A percentile compares a stretch with the other conserved stretches of the same genome.
These are phyloP conservation scores for Torymus tubicola DNA, from an alignment of 2,888 invertebrate genomes.

Conservation along the genomic window DNA sequence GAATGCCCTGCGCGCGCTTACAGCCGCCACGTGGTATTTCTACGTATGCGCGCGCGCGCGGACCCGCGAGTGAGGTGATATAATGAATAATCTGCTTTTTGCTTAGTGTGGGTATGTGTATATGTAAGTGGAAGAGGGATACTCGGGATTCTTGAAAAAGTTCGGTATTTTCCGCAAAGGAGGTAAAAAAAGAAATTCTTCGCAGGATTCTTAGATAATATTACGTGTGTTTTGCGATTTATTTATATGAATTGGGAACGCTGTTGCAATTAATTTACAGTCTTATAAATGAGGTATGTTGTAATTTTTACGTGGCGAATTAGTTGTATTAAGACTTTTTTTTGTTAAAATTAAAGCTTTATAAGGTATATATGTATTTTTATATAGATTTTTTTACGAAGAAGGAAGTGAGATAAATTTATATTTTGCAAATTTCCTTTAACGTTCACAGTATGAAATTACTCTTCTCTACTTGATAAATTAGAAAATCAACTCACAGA, in stretches of 20 bases:
- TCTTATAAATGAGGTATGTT: not conserved
- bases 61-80: constrained; percentile 4
- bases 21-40: too few species aligned
- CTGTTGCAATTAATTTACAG: not conserved
- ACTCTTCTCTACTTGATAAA: too few species aligned
- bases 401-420: too few species aligned
- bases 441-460: too few species aligned
- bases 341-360: too few species aligned
- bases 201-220: constrained; percentile 1
- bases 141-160: constrained; percentile 16
- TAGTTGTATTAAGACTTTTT: too few species aligned
- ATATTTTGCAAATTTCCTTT: too few species aligned
- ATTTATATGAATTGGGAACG: constrained; percentile 6
- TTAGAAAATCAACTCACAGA: too few species aligned
- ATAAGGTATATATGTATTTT: too few species aligned
- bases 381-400: too few species aligned
- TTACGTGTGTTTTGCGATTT: not conserved
- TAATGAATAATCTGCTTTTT: constrained; percentile 33
- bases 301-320: too few species aligned
- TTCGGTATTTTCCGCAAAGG: constrained; percentile 19
- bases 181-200: not conserved
- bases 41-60: too few species aligned
- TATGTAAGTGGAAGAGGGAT: not conserved
- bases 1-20: constrained; percentile 1
- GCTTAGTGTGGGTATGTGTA: not conserved